Evolutionary conservation across 2,113 vertebrate species (phyloP), one percentile per base, ranked within the genome.

Genomic region (Equus quagga): DNA sequence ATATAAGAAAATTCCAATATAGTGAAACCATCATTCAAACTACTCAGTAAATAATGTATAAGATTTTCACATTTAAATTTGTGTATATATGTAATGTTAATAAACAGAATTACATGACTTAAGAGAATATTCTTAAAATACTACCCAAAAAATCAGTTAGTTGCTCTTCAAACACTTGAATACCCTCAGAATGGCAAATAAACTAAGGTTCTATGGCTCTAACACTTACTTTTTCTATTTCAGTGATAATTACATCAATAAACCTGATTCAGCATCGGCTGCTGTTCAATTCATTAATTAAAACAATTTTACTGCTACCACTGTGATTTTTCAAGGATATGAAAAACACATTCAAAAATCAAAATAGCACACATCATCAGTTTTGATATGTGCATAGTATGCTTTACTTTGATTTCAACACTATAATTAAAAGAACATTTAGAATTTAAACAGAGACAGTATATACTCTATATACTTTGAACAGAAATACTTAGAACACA

Each of bases 261-360:
- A 98, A 92, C 81, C 98, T 98, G 98, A 99, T 83, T 99, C 98
- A 98, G 98, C 98, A 97, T 95, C 94, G 54, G 8, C 75, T 96
- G 75, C 94, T 93, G 69, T 98, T 97, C 91, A 98, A 98, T 98
- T 98, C 86, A 98, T 98, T 99, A 99, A 99, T 98, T 99, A 99
- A 99, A 99, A 98, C 97, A 98, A 98, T 98, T 96, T 98, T 98
- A 97, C 91, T 98, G 97, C 96, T 98, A 98, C 97, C 58, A 85
- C 88, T 96, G 82, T 98, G 97, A 98, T 98, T 98, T 98, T 98
- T 98, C 98, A 98, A 99, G 98, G 98, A 97, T 98, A 98, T 98
- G 97, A 99, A 98, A 99, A 98, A 97, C 80, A 94, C 96, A 98
- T 97, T 98, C 91, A 95, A 97, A 96, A 98, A 98, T 98, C 94